Evolutionary conservation across 2,113 vertebrate genomes (phyloP).

Genomic region (Circaetus gallicus): DNA sequence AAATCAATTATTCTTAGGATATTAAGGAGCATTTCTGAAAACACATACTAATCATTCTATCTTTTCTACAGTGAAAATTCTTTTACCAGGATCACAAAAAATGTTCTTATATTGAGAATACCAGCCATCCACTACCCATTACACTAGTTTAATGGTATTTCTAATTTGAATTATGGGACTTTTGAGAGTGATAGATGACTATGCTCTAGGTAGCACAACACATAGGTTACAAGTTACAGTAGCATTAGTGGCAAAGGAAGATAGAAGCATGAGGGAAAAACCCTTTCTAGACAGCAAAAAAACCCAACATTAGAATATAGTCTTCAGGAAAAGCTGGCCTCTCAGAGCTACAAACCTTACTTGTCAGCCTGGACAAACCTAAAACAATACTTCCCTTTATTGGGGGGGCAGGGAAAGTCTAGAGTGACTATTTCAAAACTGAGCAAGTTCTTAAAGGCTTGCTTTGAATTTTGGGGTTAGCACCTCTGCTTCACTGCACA

Average conservation of each 20-base stretch:
- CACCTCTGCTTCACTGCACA: not conserved
- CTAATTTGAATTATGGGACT: not conserved
- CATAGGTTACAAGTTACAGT: rapidly evolving
- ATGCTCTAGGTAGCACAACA: not conserved
- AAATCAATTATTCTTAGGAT: not conserved
- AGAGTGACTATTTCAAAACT: not conserved
- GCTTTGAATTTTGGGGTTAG: not conserved
- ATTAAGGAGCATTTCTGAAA: not conserved
- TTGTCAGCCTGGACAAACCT: not conserved
- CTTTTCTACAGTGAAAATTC: not conserved
- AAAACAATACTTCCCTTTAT: not conserved
- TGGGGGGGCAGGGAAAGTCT: rapidly evolving
- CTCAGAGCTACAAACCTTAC: not conserved
- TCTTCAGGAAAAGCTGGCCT: not conserved
- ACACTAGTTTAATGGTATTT: not conserved
- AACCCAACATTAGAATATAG: rapidly evolving
- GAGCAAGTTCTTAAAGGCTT: not conserved
- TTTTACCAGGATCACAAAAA: not conserved
- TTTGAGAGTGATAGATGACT: not conserved
- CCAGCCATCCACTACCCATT: not conserved
- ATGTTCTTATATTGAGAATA: not conserved
- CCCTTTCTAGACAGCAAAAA: not conserved
- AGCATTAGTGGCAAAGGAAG: not conserved
- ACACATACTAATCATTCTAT: rapidly evolving
- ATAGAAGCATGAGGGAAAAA: not conserved